These are phyloP conservation scores for Ridgeia piscesae DNA, from an alignment of 1,140 invertebrate genomes.

Conservation along the genomic window DNA sequence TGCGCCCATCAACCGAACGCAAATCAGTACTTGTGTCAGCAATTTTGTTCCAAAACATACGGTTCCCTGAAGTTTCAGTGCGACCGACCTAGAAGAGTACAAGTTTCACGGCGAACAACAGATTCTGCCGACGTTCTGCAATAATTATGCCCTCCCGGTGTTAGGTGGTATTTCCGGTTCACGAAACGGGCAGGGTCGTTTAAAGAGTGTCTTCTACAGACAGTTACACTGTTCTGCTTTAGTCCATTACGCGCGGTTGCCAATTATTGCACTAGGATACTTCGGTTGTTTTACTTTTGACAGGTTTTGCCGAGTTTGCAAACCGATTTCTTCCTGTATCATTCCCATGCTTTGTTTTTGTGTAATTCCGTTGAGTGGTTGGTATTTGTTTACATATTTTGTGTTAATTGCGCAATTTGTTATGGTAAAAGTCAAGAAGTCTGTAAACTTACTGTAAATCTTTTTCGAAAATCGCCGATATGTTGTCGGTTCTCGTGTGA, in stretches of 20 bases:
- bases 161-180: too few relatives aligned
- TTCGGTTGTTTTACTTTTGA: background rate
- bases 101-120: too few relatives aligned
- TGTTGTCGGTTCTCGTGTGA: background rate
- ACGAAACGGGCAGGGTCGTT: background rate
- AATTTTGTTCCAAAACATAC: too few relatives aligned
- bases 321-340: background rate
- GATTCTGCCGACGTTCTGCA: too few relatives aligned
- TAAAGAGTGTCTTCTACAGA: background rate
- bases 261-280: background rate
- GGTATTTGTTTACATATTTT: background rate
- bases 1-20: too few relatives aligned
- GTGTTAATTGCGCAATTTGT: background rate
- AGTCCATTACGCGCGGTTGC: background rate
- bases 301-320: background rate
- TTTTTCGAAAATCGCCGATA: background rate
- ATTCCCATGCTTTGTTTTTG: background rate
- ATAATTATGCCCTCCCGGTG: too few relatives aligned
- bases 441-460: background rate
- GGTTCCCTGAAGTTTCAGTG: too few relatives aligned
- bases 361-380: background rate
- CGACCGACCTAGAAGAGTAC: too few relatives aligned
- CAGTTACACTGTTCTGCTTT: background rate
- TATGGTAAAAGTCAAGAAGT: background rate
- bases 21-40: too few relatives aligned